Conservation (phyloP, 1,140 invertebrate genomes). For the Myzus persicae region DNA sequence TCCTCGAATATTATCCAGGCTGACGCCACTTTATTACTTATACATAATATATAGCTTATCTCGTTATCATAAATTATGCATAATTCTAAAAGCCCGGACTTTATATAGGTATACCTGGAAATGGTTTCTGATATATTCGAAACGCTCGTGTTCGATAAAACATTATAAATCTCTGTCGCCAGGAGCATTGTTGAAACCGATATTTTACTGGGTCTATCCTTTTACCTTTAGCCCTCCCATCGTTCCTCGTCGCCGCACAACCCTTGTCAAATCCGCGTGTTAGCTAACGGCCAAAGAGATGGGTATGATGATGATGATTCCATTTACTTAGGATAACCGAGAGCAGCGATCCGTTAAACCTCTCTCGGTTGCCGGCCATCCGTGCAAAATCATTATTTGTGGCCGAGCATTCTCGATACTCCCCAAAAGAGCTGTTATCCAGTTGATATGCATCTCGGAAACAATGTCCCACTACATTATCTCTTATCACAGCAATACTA, state of each 20-base stretch:
- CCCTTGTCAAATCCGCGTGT: constrained; percentile 35
- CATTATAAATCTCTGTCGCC: constrained; percentile 47
- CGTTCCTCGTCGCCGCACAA: neutral
- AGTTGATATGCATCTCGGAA: neutral
- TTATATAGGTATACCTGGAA: constrained; percentile 29
- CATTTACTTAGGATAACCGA: constrained; percentile 39
- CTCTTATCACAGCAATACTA: neutral
- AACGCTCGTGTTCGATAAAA: constrained; percentile 42
- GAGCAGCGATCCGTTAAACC: constrained; percentile 34
- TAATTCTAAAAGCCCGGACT: constrained; percentile 37
- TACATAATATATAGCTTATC: constrained; percentile 31
- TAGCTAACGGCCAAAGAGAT: constrained; percentile 31
- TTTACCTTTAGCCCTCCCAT: neutral
- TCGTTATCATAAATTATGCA: constrained; percentile 50
- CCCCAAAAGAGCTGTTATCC: neutral
- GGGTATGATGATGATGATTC: constrained; percentile 38
- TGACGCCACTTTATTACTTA: constrained; percentile 41
- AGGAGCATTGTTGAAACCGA: constrained; percentile 30
- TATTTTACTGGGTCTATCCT: constrained; percentile 33
- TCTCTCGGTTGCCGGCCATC: neutral
- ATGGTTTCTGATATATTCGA: constrained; percentile 35
- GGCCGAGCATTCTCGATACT: neutral
- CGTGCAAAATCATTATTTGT: constrained; percentile 23
- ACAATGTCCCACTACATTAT: neutral
- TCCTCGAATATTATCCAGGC: constrained; percentile 29